These are phyloP conservation scores for Dicentrarchus labrax DNA, from an alignment of 2,113 vertebrate species.

Conservation along the genomic window DNA sequence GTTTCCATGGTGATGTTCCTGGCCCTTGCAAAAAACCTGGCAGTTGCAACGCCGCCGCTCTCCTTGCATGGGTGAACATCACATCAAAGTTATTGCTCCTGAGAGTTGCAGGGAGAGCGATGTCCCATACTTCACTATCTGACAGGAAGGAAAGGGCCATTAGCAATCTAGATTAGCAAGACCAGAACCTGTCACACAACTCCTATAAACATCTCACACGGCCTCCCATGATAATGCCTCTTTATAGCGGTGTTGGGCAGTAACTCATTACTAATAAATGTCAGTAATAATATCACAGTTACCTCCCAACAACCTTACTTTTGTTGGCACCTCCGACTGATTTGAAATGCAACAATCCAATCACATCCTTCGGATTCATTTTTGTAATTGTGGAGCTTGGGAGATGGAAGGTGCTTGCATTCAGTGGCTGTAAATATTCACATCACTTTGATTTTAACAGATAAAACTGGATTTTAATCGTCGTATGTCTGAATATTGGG, in stretches of 20 bases:
- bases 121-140: slow-evolving; percentile 43
- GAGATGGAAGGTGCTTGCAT: too few relatives aligned
- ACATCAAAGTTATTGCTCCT: slow-evolving; percentile 42
- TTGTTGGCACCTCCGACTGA: too few relatives aligned
- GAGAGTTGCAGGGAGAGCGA: slow-evolving; percentile 46
- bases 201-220: slow-evolving; percentile 52
- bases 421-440: too few relatives aligned
- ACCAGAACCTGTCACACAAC: slow-evolving; percentile 43
- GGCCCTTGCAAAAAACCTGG: slow-evolving; percentile 20
- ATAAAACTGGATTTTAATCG: too few relatives aligned
- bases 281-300: too few relatives aligned
- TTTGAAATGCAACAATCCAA: too few relatives aligned
- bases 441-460: too few relatives aligned
- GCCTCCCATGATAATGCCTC: slow-evolving; percentile 40
- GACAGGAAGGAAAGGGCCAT: slow-evolving; percentile 69
- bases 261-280: too few relatives aligned
- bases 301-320: too few relatives aligned
- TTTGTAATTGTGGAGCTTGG: too few relatives aligned
- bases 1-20: slow-evolving; percentile 65
- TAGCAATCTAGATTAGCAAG: slow-evolving; percentile 66
- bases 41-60: slow-evolving; percentile 16
- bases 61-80: slow-evolving; percentile 50
- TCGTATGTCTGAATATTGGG: too few relatives aligned
- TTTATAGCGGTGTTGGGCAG: neutral
- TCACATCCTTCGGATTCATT: too few relatives aligned